phyloP scores from a whole-genome alignment of 2,797 vertebrate species.

The Urosaurus nigricauda region DNA sequence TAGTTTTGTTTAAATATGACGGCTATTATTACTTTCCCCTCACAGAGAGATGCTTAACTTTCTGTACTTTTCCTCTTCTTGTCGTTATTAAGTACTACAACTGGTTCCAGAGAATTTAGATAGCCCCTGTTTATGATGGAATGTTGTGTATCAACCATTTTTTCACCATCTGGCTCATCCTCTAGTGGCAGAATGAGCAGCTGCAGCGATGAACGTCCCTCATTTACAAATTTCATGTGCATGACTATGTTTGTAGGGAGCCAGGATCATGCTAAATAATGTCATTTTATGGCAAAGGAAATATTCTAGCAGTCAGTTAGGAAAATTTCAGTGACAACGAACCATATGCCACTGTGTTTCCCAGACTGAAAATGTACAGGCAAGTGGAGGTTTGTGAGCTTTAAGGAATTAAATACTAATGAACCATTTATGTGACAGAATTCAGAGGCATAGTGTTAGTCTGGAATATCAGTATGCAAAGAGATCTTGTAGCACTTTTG shows the following conservation, averaged over 20 bases:
- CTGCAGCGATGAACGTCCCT: background rate
- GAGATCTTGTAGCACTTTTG: too few relatives aligned
- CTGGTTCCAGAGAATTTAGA: constrained; percentile 6
- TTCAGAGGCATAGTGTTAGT: too few relatives aligned
- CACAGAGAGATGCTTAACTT: background rate
- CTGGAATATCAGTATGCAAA: too few relatives aligned
- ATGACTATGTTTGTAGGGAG: constrained; percentile 9
- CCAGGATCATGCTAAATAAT: constrained; percentile 24
- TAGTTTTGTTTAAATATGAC: too few relatives aligned
- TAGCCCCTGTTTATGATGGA: background rate
- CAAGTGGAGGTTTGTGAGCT: background rate
- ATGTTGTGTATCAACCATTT: background rate
- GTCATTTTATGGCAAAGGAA: constrained; percentile 14
- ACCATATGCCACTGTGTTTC: constrained; percentile 11
- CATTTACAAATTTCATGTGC: constrained; percentile 21
- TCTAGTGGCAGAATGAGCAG: constrained; percentile 1
- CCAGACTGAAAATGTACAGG: constrained; percentile 3
- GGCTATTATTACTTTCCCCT: background rate
- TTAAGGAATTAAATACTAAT: constrained; percentile 14
- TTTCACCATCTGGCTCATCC: constrained; percentile 21
- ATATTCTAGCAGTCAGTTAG: background rate
- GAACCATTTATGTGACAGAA: constrained; percentile 13
- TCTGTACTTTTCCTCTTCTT: background rate
- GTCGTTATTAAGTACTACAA: background rate
- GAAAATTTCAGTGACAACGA: constrained; percentile 16